These are phyloP conservation scores for Lathronympha strigana DNA, from an alignment of 2,888 invertebrate species.

Conservation along the genomic window DNA sequence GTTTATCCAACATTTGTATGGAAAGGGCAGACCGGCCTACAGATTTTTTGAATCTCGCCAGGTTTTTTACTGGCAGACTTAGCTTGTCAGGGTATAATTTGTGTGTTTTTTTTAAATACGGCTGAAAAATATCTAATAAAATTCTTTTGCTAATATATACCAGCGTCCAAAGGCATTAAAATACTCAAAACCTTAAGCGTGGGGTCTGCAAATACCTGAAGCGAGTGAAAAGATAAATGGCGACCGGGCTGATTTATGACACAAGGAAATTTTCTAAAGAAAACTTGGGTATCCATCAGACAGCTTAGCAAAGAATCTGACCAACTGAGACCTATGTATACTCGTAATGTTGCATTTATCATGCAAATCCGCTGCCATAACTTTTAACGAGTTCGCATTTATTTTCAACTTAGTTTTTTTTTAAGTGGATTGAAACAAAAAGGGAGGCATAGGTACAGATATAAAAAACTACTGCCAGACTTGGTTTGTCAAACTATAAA, in stretches of 20 bases:
- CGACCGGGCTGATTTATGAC: constrained; percentile 64
- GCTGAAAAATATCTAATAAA: too few relatives aligned
- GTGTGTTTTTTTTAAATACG: too few relatives aligned
- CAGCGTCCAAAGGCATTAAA: background rate
- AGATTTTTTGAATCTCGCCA: too few relatives aligned
- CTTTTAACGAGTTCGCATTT: constrained; percentile 38
- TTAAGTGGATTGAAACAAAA: too few relatives aligned
- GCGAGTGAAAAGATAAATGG: constrained; percentile 58
- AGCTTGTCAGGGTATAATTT: too few relatives aligned
- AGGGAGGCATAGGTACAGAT: too few relatives aligned
- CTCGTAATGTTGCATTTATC: constrained; percentile 49
- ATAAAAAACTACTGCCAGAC: too few relatives aligned
- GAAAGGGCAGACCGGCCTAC: too few relatives aligned
- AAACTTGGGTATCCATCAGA: constrained; percentile 55
- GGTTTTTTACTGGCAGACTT: too few relatives aligned
- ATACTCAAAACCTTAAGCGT: constrained; percentile 24
- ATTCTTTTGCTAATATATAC: background rate
- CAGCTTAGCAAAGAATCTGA: constrained; percentile 52
- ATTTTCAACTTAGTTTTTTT: constrained; percentile 32
- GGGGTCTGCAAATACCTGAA: constrained; percentile 49
- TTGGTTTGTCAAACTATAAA: too few relatives aligned
- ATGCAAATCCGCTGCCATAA: constrained; percentile 46
- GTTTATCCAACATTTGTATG: too few relatives aligned
- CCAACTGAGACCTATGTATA: constrained; percentile 33
- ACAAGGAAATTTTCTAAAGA: constrained; percentile 53